Base-by-base conservation (phyloP, 2,888 invertebrate species). In the Apotomis turbidana region DNA sequence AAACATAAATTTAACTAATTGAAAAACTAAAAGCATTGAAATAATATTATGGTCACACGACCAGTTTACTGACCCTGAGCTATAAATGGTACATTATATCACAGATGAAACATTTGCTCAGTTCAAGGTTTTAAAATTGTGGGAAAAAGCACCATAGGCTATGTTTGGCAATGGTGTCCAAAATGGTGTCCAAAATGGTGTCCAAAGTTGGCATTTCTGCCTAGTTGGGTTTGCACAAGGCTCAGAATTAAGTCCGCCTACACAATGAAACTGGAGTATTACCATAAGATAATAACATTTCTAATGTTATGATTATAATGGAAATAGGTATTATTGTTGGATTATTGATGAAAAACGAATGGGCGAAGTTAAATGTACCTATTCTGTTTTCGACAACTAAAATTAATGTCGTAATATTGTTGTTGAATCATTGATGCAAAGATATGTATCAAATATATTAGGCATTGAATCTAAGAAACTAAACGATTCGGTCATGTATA, bases 241-340 rank as follows among this genome's bases (percentile, higher is more conserved):
- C n/a, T 51, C 41, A n/a, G 13, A 49, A 70, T 46, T 67, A 49
- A 61, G 61, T 44, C 71, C 60, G 38, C 71, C 71, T 36, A 66
- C 71, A 49, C 41, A 44, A 67, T 58, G 38, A 13, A 49, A 4
- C 4, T 9, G 49, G 5, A 9, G 15, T 38, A 59, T 71, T 71
- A 66, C 3, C 66, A 71, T 71, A 66, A 55, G 66, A 66, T 71
- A 71, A 71, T 71, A 71, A 55, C 60, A 41, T 66, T 71, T 71
- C 70, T 71, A 67, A 60, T 67, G 27, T 12, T 59, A 59, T 66
- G 59, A 38, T 54, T 64, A 66, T 66, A 58, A 64, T 59, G 64
- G 52, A 54, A 9, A 10, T 49, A 41, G 41, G 41, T 41, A 60
- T 60, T 54, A 27, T 51, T 51, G 38, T 62, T 51, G 12, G 15